Base-by-base conservation (phyloP, 1,140 invertebrate genomes). In the Littorina saxatilis region DNA sequence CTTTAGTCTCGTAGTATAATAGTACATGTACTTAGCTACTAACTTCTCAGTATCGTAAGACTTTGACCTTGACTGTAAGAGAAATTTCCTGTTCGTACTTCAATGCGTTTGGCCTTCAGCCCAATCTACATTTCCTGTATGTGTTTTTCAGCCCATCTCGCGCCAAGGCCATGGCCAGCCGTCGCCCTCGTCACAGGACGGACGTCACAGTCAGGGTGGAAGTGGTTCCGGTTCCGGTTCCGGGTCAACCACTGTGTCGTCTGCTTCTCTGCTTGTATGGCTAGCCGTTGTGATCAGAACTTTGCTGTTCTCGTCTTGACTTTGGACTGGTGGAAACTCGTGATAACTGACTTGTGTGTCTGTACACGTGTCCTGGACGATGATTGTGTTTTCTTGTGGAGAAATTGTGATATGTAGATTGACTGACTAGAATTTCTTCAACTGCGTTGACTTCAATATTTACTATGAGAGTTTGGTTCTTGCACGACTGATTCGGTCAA, bases 91-190 rank as follows among this genome's bases (percentile, higher is more conserved):
- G n/a, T n/a, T n/a, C n/a, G n/a, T n/a, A n/a, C n/a, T n/a, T n/a
- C n/a, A n/a, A n/a, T n/a, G n/a, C n/a, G n/a, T n/a, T n/a, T n/a
- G n/a, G n/a, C n/a, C n/a, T n/a, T n/a, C n/a, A n/a, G n/a, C n/a
- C n/a, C n/a, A n/a, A n/a, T n/a, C n/a, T n/a, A n/a, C n/a, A n/a
- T n/a, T n/a, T n/a, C n/a, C n/a, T n/a, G n/a, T n/a, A n/a, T n/a
- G n/a, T n/a, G n/a, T 73, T n/a, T 52, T 50, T 20, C 70, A 73
- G 70, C 70, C 70, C 39, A 39, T 29, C 3, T 73, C 70, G n/a
- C 23, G 70, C 2, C 39, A 73, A 11, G 43, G 29, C 2, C 39
- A 73, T 1, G 43, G 29, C 9, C 39, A 73, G 5, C 70, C 70
- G 27, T 47, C 70, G 29, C 40, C 70, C 32, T 73, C 68, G 2